These are phyloP conservation scores for Catostomus latipinnis DNA, from an alignment of 2,797 vertebrate species.

Conservation along the genomic window DNA sequence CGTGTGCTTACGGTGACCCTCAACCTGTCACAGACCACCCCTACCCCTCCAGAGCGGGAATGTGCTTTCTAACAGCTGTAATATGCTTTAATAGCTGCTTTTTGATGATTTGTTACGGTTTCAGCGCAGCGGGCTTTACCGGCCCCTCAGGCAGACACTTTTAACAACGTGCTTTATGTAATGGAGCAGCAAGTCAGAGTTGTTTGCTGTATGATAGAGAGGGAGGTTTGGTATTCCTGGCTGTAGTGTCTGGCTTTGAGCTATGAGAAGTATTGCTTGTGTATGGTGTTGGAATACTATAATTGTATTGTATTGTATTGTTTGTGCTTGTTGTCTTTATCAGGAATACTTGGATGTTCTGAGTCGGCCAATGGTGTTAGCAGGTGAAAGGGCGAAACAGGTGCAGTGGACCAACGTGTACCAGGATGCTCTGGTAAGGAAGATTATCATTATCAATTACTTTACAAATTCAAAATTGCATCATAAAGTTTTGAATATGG, in stretches of 20 bases:
- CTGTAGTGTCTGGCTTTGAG: constrained; percentile 9
- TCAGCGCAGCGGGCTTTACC: constrained; percentile 66
- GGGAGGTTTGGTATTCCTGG: neutral
- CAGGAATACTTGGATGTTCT: constrained; percentile 98
- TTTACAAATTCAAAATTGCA: neutral
- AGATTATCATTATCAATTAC: constrained; percentile 8
- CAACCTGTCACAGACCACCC: constrained; percentile 10
- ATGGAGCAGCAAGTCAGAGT: constrained; percentile 66
- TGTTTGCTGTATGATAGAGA: constrained; percentile 62
- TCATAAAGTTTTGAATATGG: neutral
- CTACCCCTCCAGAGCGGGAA: constrained; percentile 46
- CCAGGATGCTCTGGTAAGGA: constrained; percentile 93
- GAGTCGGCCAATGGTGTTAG: constrained; percentile 96
- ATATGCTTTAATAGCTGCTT: constrained; percentile 80
- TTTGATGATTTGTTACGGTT: constrained; percentile 76
- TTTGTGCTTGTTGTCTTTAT: constrained; percentile 14
- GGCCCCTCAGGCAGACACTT: constrained; percentile 62
- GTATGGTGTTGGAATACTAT: neutral
- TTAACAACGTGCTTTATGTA: constrained; percentile 71
- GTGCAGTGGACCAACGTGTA: constrained; percentile 99
- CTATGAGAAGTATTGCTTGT: neutral
- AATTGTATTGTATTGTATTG: neutral
- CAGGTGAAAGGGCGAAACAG: constrained; percentile 91
- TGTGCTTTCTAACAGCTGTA: constrained; percentile 66
- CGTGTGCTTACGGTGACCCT: neutral